Percentiles rank a stretch among this genome's conserved stretches.
phyloP scores from a whole-genome alignment of 2,113 vertebrate species.

The Amblyopsis rosae region DNA sequence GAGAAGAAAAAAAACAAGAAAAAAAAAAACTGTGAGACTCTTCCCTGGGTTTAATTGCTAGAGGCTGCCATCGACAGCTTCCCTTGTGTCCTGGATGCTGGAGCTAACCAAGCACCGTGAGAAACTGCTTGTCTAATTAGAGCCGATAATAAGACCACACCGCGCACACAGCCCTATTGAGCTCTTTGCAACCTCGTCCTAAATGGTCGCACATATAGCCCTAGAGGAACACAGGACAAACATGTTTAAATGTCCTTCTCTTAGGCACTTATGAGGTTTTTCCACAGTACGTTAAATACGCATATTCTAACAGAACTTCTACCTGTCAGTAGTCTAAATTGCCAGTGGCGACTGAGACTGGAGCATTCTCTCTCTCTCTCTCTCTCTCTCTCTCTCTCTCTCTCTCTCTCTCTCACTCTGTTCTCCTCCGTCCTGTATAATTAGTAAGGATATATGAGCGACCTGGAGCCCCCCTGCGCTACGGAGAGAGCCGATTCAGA shows the following conservation, averaged over 20 bases:
- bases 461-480: slow-evolving; percentile 43
- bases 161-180: not conserved
- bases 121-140: slow-evolving; percentile 22
- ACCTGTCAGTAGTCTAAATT: slow-evolving; percentile 26
- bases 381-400: not conserved
- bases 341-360: not conserved
- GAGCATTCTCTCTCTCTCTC: not conserved
- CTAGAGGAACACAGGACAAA: slow-evolving; percentile 6
- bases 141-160: not conserved
- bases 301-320: not conserved
- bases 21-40: slow-evolving; percentile 18
- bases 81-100: slow-evolving; percentile 30
- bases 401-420: slow-evolving; percentile 4
- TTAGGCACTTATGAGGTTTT: slow-evolving; percentile 2
- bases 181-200: not conserved
- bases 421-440: slow-evolving; percentile 30
- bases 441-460: slow-evolving; percentile 52
- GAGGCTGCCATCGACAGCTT: slow-evolving; percentile 46
- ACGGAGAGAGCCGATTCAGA: slow-evolving; percentile 42
- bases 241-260: not conserved
- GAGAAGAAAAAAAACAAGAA: slow-evolving; percentile 20
- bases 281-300: slow-evolving; percentile 4
- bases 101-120: slow-evolving; percentile 3
- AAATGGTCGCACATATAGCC: not conserved
- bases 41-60: slow-evolving; percentile 33